phyloP scores from a whole-genome alignment of 2,797 vertebrate species.

The Aratinga solstitialis region DNA sequence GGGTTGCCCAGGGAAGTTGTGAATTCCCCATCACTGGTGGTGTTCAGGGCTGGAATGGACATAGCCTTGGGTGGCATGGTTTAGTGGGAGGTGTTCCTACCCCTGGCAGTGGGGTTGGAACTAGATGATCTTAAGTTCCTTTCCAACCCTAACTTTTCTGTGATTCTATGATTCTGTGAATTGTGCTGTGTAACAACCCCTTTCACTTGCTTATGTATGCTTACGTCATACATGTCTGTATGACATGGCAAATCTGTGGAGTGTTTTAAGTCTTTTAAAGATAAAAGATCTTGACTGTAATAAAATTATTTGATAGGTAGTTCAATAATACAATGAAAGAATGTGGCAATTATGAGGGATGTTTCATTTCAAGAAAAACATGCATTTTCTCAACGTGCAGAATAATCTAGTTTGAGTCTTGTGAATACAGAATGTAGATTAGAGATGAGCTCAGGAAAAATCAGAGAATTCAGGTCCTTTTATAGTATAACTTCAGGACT shows the following conservation, averaged over 20 bases:
- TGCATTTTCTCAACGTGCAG: not conserved
- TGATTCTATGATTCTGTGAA: no score
- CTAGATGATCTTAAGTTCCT: no score
- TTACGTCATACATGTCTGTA: not conserved
- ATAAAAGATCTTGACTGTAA: not conserved
- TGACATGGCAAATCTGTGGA: not conserved
- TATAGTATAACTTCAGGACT: not conserved
- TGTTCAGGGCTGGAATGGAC: no score
- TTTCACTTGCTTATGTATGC: not conserved
- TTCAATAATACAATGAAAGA: not conserved
- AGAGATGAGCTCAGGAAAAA: not conserved
- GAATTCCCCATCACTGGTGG: no score
- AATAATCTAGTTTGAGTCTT: not conserved
- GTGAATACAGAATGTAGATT: not conserved
- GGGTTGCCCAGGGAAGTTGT: no score
- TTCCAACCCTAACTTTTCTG: no score
- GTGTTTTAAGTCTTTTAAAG: not conserved
- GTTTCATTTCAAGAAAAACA: not conserved
- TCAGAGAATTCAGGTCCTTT: not conserved
- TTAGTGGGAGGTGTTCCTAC: no score
- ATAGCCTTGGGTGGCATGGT: no score
- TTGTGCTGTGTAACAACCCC: not conserved
- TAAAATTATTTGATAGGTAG: not conserved
- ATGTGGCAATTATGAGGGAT: not conserved
- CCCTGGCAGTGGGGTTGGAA: no score